Evolutionary conservation across 1,140 invertebrate species (phyloP), one percentile per base, ranked within the genome.

Genomic region (Zaprionus lachaisei): DNA sequence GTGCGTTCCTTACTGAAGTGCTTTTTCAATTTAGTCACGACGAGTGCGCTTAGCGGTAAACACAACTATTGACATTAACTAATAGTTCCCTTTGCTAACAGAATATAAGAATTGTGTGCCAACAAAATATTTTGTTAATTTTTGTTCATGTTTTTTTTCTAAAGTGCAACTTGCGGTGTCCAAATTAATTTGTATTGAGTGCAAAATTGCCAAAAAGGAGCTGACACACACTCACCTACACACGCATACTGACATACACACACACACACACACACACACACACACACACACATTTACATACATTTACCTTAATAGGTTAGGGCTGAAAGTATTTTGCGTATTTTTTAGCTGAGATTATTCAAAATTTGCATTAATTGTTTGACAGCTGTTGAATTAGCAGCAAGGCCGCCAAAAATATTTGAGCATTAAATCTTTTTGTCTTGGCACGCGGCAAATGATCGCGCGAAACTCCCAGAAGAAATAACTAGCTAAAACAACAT

Each of bases 21-120:
- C 17, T 76, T 73, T 61, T 70, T 44, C 63, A 72, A 73, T 67
- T 68, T 66, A 69, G 58, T 72, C 72, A 80, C 81, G 80, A 83
- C 80, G 65, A 80, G 81, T 82, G 64, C 83, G 83, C 80, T 86
- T 74, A 86, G 83, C 83, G 83, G 83, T 86, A 86, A 86, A 86
- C 77, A 87, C 67, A 83, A 63, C 55, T 63, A 49, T 72, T 74
- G 38, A 49, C 34, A 38, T 61, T 71, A 54, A 71, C 41, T 41
- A 58, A 65, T 47, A 72, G 20, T 54, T 67, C 38, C 12, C 14
- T 55, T 62, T 55, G 14, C 26, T 28, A 67, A 56, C 22, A 65
- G 31, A 37, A n/a, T 47, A 31, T 5, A 60, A 24, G 20, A 54
- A 56, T 56, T 14, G 44, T 58, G 70, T 77, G 57, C 6, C 44